Evolutionary conservation across 2,797 vertebrate species (phyloP).

Genomic region (Discoglossus pictus): DNA sequence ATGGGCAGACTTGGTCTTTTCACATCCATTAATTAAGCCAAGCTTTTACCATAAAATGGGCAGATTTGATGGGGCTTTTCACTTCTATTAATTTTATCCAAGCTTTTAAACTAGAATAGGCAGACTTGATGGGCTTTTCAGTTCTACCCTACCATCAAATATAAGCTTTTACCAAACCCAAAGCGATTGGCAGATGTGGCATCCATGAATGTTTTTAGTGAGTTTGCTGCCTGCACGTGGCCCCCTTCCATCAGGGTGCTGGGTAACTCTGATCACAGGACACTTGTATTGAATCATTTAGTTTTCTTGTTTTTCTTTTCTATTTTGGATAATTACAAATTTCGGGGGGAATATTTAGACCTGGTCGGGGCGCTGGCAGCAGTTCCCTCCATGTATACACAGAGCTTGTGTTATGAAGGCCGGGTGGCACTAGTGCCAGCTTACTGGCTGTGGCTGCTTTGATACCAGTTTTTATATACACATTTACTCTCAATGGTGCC

Average conservation of each 20-base stretch:
- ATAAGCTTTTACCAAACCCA: no score
- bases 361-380: slow-evolving; percentile 10
- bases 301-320: slow-evolving; percentile 20
- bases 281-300: slow-evolving; percentile 7
- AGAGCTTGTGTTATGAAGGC: background rate
- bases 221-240: background rate
- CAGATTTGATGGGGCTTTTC: no score
- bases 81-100: no score
- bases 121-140: no score
- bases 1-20: no score
- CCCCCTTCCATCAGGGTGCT: slow-evolving; percentile 3
- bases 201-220: no score
- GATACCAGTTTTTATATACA: background rate
- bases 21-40: no score
- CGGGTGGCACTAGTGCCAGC: background rate
- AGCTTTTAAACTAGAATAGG: no score
- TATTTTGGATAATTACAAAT: slow-evolving; percentile 27
- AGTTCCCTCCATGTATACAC: background rate
- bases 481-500: background rate
- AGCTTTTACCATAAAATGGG: no score
- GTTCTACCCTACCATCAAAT: no score
- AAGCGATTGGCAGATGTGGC: no score
- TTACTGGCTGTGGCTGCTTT: background rate
- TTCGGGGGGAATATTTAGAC: slow-evolving; percentile 9
- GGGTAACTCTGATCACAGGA: background rate